Evolutionary conservation across 2,888 invertebrate species (phyloP).

Genomic region (Machimus rusticus): DNA sequence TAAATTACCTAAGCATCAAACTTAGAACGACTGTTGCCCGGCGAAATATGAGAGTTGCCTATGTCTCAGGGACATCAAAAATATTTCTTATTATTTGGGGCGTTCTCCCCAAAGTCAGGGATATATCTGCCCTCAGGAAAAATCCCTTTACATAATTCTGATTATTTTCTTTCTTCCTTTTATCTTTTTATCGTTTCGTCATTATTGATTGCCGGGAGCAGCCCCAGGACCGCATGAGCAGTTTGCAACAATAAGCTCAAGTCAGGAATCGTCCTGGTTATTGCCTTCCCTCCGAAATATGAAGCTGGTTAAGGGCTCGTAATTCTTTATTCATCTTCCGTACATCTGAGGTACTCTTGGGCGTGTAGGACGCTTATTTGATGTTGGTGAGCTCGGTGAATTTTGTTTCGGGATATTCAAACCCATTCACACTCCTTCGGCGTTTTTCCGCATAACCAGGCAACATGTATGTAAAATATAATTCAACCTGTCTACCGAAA

Average conservation of each 20-base stretch:
- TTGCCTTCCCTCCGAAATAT: neutral
- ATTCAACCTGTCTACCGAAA: neutral
- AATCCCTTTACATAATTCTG: constrained; percentile 20
- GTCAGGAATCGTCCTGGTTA: constrained; percentile 9
- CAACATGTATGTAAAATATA: neutral
- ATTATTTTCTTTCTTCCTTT: constrained; percentile 15
- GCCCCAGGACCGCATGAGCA: neutral
- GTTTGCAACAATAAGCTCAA: constrained; percentile 18
- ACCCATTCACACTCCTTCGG: neutral
- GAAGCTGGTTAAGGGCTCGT: neutral
- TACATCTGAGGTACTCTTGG: neutral
- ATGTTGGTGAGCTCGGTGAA: neutral
- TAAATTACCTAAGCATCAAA: constrained; percentile 1
- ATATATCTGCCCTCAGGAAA: neutral
- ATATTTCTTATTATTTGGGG: constrained; percentile 9
- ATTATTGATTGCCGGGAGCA: constrained; percentile 7
- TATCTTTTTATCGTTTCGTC: constrained; percentile 37
- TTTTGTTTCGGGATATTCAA: neutral
- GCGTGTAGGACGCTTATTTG: constrained; percentile 4
- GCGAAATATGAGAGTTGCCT: neutral
- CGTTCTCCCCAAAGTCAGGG: neutral
- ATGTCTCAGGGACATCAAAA: neutral
- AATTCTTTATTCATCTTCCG: constrained; percentile 24
- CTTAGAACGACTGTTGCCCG: neutral
- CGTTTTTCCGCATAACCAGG: neutral